Evolutionary conservation across 2,113 vertebrate genomes (phyloP), one percentile per base, ranked within the genome.

Genomic region (Oncorhynchus kisutch): DNA sequence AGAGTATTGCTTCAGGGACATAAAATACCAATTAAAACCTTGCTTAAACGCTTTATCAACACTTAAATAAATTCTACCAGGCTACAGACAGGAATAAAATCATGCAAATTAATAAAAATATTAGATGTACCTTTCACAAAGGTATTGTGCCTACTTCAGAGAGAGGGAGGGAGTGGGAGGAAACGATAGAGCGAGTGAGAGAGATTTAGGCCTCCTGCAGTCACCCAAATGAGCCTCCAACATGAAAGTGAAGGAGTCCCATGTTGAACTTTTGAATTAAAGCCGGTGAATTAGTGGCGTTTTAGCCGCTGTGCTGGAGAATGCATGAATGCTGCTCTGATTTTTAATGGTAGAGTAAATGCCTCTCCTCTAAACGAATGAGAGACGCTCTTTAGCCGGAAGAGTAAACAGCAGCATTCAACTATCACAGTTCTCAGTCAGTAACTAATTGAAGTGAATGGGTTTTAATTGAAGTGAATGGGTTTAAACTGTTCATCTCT

Each of bases 101-200:
- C 0, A 16, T 14, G 25, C 31, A 74, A 22, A 69, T 69, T 74
- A 67, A 78, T 78, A 39, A 20, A 6, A 75, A 27, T 78, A 80
- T 78, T 70, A 65, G 25, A 45, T 45, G 49, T 16, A 8, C 54
- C 49, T 54, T 62, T 39, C 11, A 62, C 31, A 70, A n/a, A 22
- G 54, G 27, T 27, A 49, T 74, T 39, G 25, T 29, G 66, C 16
- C n/a, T 68, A 31, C 65, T 45, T 25, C 13, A 27, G 65, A 31
- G 65, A 67, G 27, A 14, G 65, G 5, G 3, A 5, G 65, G 27
- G 13, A 0, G 27, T 6, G 65, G 14, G 65, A 14, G 65, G 65
- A 9, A 45, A 11, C 2, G 39, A 45, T 11, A 45, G 39, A 45
- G 8, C 9, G 0, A 45, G 39, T 3, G 14, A 16, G 64, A 16